Conservation (phyloP, 2,113 vertebrate genomes). For the Callorhinus ursinus region DNA sequence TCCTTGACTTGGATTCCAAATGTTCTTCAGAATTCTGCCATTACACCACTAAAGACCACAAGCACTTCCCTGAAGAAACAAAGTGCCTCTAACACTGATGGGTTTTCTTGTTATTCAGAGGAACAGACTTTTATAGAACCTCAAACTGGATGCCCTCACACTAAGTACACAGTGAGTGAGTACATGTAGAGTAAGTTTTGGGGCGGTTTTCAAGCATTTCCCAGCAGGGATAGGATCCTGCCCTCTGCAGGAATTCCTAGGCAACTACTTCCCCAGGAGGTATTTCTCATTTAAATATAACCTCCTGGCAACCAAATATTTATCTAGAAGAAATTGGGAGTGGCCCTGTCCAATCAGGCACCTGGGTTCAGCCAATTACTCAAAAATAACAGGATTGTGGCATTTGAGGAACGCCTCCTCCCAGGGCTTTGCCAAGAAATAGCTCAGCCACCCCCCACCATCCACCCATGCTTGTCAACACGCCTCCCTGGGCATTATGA, state of each 20-base stretch:
- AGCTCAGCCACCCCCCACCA: conserved; percentile 77
- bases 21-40: not conserved
- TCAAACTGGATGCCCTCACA: not conserved
- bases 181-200: not conserved
- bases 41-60: not conserved
- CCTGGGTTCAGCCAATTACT: conserved; percentile 78
- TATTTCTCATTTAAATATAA: conserved; percentile 76
- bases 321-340: conserved; percentile 74
- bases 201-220: not conserved
- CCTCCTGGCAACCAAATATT: conserved; percentile 82
- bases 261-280: conserved; percentile 61
- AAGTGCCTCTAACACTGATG: not conserved
- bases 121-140: not conserved
- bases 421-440: conserved; percentile 79
- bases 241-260: conserved; percentile 70
- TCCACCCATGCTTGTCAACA: conserved; percentile 85
- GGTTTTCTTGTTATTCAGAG: not conserved
- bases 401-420: conserved; percentile 82
- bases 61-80: not conserved
- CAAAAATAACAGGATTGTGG: conserved; percentile 86
- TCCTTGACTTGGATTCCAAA: not conserved
- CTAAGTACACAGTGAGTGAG: not conserved
- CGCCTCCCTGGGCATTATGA: conserved; percentile 76
- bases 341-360: conserved; percentile 77
- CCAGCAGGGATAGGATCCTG: conserved; percentile 45